These are phyloP conservation scores for Mormyrops boulengeri DNA, from an alignment of 2,797 vertebrate species.

Conservation along the genomic window DNA sequence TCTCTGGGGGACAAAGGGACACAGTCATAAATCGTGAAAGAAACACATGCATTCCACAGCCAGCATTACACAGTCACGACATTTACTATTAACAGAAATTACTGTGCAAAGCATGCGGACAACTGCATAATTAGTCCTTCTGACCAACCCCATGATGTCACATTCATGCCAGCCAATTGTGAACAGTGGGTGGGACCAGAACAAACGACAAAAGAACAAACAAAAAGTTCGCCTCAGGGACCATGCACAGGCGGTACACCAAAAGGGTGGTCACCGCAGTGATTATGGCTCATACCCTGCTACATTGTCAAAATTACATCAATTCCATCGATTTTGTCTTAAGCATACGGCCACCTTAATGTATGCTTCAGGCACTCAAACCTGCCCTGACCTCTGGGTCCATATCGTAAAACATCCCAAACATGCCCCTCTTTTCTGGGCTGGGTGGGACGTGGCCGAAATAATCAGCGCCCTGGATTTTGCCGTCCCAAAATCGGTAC, in stretches of 20 bases:
- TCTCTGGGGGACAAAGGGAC: constrained; percentile 54
- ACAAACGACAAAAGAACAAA: not conserved
- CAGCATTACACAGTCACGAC: not conserved
- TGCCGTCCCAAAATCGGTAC: constrained; percentile 88
- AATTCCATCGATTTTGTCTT: not conserved
- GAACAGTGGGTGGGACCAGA: not conserved
- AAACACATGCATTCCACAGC: not conserved
- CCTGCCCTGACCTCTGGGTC: constrained; percentile 74
- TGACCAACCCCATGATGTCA: not conserved
- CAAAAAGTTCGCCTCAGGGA: not conserved
- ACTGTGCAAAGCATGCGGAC: not conserved
- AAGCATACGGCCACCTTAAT: not conserved
- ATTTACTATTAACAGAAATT: not conserved
- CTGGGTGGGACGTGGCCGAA: constrained; percentile 83
- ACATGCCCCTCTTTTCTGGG: constrained; percentile 82
- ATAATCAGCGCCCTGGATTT: constrained; percentile 92
- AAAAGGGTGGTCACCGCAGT: too few species aligned
- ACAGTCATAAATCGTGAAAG: not conserved
- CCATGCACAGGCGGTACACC: not conserved
- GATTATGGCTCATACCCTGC: not conserved
- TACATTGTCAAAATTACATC: not conserved
- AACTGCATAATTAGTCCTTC: not conserved
- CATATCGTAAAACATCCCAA: constrained; percentile 94
- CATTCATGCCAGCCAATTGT: not conserved
- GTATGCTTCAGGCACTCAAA: not conserved